phyloP scores from a whole-genome alignment of 2,888 invertebrate genomes.

The Drosophila imparisetae region DNA sequence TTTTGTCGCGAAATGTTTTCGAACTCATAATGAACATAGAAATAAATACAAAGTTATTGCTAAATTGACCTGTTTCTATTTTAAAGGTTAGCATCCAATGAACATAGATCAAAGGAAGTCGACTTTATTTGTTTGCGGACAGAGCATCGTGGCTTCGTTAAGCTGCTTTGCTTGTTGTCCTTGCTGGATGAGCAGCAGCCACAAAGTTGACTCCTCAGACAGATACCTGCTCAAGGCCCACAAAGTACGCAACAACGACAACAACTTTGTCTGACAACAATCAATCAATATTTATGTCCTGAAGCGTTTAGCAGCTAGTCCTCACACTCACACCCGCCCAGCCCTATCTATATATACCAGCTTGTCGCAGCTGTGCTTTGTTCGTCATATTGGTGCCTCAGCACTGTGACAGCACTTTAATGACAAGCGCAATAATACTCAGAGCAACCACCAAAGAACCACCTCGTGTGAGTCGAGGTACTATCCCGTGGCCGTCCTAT shows the following conservation, averaged over 20 bases:
- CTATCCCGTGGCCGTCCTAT: slow-evolving; percentile 32
- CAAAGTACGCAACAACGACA: slow-evolving; percentile 36
- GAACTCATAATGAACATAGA: neutral
- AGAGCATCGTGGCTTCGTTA: slow-evolving; percentile 33
- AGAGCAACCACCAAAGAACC: slow-evolving; percentile 14
- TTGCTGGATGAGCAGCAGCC: slow-evolving; percentile 57
- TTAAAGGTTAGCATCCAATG: neutral
- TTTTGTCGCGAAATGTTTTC: neutral
- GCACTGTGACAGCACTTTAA: slow-evolving; percentile 57
- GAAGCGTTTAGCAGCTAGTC: slow-evolving; percentile 61
- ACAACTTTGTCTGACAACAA: slow-evolving; percentile 70
- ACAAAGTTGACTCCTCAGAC: slow-evolving; percentile 70
- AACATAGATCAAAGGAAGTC: neutral
- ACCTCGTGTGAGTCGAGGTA: slow-evolving; percentile 25
- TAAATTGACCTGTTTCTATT: too few relatives aligned
- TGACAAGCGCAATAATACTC: slow-evolving; percentile 76
- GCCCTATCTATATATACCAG: neutral
- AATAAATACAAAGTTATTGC: neutral
- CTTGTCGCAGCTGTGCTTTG: slow-evolving; percentile 60
- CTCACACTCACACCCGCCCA: slow-evolving; percentile 1
- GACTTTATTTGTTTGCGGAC: neutral
- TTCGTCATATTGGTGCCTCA: slow-evolving; percentile 35
- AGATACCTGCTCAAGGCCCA: slow-evolving; percentile 41
- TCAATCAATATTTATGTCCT: slow-evolving; percentile 80
- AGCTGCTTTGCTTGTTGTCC: slow-evolving; percentile 15